Conservation (phyloP, 1,140 invertebrate species). For the Nephila pilipes region DNA sequence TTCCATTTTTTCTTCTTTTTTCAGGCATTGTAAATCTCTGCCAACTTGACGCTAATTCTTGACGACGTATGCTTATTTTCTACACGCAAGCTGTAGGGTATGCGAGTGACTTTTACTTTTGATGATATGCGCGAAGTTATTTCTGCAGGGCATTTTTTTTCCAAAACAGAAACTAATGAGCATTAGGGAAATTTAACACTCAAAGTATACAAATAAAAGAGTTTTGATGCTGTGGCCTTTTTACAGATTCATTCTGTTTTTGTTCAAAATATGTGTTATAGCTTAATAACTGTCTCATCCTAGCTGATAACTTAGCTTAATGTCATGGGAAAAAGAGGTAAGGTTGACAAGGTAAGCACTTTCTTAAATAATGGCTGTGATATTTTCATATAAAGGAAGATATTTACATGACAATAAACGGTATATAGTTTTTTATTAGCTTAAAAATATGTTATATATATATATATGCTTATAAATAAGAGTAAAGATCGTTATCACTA, state of each 20-base stretch:
- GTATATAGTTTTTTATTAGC: no score
- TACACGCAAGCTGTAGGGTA: background rate
- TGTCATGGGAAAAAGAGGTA: background rate
- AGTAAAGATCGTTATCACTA: no score
- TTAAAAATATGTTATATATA: no score
- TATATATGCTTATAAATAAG: no score
- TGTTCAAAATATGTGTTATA: background rate
- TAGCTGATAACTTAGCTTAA: no score
- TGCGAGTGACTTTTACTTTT: background rate
- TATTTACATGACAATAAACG: no score
- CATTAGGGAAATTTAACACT: background rate
- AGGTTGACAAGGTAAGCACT: background rate
- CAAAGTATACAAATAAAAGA: background rate
- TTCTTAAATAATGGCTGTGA: background rate
- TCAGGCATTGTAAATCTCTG: conserved; percentile 9
- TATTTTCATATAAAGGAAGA: background rate
- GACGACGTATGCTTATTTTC: conserved; percentile 14
- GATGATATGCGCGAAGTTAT: background rate
- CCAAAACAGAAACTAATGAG: no score
- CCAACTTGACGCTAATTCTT: conserved; percentile 27
- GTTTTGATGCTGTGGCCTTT: background rate
- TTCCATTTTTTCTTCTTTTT: background rate
- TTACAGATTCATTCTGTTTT: background rate
- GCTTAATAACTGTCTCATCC: background rate
- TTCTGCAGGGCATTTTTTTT: background rate